These are phyloP conservation scores for Leucophenga maculata DNA, from an alignment of 2,888 invertebrate species.

Conservation along the genomic window DNA sequence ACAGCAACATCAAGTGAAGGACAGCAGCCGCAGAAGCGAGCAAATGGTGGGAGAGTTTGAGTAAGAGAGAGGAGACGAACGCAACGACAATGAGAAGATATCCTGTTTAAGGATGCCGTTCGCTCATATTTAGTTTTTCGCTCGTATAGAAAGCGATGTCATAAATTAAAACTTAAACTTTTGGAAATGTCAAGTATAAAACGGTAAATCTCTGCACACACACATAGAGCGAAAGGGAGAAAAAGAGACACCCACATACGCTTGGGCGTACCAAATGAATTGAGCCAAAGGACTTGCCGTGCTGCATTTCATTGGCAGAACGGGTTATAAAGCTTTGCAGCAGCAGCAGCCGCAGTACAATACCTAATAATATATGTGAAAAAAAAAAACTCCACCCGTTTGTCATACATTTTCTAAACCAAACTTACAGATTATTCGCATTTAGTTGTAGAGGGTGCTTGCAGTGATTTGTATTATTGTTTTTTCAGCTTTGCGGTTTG, in stretches of 20 bases:
- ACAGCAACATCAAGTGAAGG: no score
- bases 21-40: no score
- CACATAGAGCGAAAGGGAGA: constrained; percentile 44
- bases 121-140: constrained; percentile 65
- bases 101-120: constrained; percentile 56
- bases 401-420: constrained; percentile 6
- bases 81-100: constrained; percentile 58
- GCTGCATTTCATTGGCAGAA: background rate
- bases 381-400: constrained; percentile 60
- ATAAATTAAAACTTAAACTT: constrained; percentile 73
- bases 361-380: background rate
- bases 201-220: constrained; percentile 71
- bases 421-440: background rate
- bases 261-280: background rate
- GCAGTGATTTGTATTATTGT: constrained; percentile 66
- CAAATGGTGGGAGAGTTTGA: no score
- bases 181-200: constrained; percentile 73
- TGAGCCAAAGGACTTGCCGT: constrained; percentile 50
- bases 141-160: constrained; percentile 70
- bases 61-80: background rate
- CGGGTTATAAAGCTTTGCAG: background rate
- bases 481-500: constrained; percentile 40
- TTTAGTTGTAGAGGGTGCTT: constrained; percentile 50
- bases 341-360: background rate
- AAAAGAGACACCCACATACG: constrained; percentile 42